Conservation (phyloP, 2,797 vertebrate genomes). For the Melopsittacus undulatus region DNA sequence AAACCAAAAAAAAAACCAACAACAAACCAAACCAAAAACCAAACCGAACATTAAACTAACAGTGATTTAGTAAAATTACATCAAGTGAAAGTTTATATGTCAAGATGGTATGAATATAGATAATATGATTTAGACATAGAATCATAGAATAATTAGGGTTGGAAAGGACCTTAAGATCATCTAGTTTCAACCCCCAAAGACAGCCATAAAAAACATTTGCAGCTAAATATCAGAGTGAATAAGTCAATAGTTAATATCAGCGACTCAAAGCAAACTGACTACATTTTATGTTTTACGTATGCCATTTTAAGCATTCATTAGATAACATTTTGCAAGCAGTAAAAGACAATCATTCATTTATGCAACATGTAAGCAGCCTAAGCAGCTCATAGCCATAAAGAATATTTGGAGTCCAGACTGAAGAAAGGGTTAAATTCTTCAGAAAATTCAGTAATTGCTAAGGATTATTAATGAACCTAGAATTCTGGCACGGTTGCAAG, state of each 20-base stretch:
- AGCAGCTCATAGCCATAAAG: background rate
- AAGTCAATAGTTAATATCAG: background rate
- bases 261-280: background rate
- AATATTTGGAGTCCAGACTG: background rate
- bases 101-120: background rate
- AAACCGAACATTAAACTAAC: background rate
- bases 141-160: too few species aligned
- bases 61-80: background rate
- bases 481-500: background rate
- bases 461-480: background rate
- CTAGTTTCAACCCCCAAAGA: background rate
- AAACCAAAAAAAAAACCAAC: background rate
- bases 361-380: background rate
- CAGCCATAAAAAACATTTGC: background rate
- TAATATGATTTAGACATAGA: background rate
- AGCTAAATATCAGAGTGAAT: background rate
- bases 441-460: background rate
- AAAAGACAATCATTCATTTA: background rate
- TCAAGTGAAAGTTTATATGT: background rate
- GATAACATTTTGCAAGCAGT: background rate
- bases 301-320: background rate
- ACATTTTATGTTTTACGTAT: background rate
- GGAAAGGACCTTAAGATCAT: too few species aligned
- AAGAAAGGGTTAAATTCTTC: background rate
- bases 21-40: background rate